A percentile compares a stretch with the other conserved stretches of the same genome.
phyloP scores from a whole-genome alignment of 2,797 vertebrate genomes.

The Dipus sagitta region DNA sequence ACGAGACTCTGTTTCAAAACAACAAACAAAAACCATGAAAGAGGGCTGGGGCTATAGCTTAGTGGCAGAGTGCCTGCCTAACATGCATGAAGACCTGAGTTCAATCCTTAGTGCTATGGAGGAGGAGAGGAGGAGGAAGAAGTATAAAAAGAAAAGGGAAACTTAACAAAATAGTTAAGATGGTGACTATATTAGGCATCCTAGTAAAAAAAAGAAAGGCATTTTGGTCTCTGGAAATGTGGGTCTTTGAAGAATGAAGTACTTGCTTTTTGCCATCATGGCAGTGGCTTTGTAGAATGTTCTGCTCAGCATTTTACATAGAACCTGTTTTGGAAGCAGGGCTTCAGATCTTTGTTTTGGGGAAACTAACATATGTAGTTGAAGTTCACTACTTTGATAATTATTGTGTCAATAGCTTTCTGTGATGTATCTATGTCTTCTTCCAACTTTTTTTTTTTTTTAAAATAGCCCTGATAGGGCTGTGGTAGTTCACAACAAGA shows the following conservation, averaged over 20 bases:
- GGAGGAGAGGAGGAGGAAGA: no score
- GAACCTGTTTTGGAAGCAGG: background rate
- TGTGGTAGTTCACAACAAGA: background rate
- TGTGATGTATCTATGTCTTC: background rate
- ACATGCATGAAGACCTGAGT: background rate
- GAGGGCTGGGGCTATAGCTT: background rate
- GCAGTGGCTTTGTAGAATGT: background rate
- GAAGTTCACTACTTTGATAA: slow-evolving; percentile 7
- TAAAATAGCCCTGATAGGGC: background rate
- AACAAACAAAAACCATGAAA: background rate
- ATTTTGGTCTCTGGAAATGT: background rate
- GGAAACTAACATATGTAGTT: background rate
- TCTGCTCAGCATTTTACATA: slow-evolving; percentile 15
- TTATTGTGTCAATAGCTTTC: background rate
- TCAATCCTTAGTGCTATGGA: background rate
- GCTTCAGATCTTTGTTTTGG: slow-evolving; percentile 10
- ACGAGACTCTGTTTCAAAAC: background rate
- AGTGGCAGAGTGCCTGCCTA: background rate
- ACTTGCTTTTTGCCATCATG: background rate
- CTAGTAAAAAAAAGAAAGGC: background rate
- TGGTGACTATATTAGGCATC: slow-evolving; percentile 45
- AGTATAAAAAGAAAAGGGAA: background rate
- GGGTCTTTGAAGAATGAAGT: slow-evolving; percentile 17
- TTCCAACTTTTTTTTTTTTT: background rate
- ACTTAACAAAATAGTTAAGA: background rate